phyloP scores from a whole-genome alignment of 2,797 vertebrate species.

The Peromyscus aztecus region DNA sequence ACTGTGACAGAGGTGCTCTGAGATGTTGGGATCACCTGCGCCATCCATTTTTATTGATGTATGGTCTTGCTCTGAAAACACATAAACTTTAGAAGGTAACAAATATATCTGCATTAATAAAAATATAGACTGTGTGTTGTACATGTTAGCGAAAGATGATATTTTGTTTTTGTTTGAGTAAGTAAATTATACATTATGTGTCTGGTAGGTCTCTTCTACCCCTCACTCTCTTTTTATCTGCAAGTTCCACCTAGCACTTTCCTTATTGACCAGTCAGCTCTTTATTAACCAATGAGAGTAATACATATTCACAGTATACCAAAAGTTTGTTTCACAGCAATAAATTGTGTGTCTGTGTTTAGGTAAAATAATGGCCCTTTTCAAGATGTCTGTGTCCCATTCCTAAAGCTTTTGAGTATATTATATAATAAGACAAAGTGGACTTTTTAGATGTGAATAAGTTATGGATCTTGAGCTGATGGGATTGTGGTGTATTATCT shows the following conservation, averaged over 20 bases:
- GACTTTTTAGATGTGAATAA: not conserved
- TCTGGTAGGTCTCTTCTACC: not conserved
- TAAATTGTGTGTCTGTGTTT: not conserved
- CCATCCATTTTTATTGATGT: not conserved
- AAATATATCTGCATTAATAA: not conserved
- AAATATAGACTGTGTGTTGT: not conserved
- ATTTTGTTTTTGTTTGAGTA: too few relatives aligned
- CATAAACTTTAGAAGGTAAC: not conserved
- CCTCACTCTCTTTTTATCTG: not conserved
- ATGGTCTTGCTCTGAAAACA: not conserved
- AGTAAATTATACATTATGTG: too few relatives aligned
- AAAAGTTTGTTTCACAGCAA: not conserved
- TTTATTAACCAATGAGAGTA: not conserved
- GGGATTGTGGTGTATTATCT: not conserved
- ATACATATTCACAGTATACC: not conserved
- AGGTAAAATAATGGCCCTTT: not conserved
- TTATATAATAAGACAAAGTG: not conserved
- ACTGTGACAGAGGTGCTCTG: not conserved
- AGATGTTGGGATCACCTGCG: not conserved
- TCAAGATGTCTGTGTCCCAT: not conserved
- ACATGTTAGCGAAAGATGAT: not conserved
- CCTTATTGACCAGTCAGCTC: not conserved
- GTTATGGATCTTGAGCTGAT: not conserved
- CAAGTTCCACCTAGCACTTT: not conserved
- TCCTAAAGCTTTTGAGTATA: not conserved